These are phyloP conservation scores for Peromyscus melanophrys DNA, from an alignment of 2,797 vertebrate species.

Conservation along the genomic window DNA sequence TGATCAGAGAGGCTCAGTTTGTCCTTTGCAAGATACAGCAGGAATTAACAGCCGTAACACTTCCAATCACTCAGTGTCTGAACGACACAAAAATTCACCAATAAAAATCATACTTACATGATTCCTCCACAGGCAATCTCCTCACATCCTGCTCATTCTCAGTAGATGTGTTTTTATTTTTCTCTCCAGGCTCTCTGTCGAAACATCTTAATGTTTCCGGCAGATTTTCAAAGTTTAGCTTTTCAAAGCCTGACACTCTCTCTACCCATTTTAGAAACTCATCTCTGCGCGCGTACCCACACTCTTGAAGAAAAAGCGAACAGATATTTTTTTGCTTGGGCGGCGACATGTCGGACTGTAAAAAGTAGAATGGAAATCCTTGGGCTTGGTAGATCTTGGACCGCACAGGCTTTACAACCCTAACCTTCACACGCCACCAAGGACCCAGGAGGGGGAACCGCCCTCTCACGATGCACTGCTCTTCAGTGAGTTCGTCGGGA, in stretches of 20 bases:
- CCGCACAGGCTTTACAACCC: conserved; percentile 63
- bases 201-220: conserved; percentile 86
- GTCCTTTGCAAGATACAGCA: not conserved
- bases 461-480: conserved; percentile 87
- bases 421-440: conserved; percentile 92
- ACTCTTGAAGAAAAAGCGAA: conserved; percentile 90
- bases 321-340: conserved; percentile 82
- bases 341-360: conserved; percentile 86
- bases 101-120: conserved; percentile 85
- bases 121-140: conserved; percentile 44
- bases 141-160: not conserved
- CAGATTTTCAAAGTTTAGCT: conserved; percentile 88
- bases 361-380: conserved; percentile 90
- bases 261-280: conserved; percentile 89
- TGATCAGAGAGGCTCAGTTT: not conserved
- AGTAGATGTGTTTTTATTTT: not conserved
- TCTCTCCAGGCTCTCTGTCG: conserved; percentile 48
- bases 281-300: conserved; percentile 25
- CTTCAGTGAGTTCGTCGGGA: conserved; percentile 80
- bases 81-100: conserved; percentile 9
- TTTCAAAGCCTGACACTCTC: not conserved
- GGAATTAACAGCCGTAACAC: conserved; percentile 13
- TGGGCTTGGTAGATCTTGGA: conserved; percentile 81
- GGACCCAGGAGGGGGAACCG: conserved; percentile 89
- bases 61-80: not conserved